These are phyloP conservation scores for Cyanocitta stelleri DNA, from an alignment of 2,113 vertebrate genomes.

Conservation along the genomic window DNA sequence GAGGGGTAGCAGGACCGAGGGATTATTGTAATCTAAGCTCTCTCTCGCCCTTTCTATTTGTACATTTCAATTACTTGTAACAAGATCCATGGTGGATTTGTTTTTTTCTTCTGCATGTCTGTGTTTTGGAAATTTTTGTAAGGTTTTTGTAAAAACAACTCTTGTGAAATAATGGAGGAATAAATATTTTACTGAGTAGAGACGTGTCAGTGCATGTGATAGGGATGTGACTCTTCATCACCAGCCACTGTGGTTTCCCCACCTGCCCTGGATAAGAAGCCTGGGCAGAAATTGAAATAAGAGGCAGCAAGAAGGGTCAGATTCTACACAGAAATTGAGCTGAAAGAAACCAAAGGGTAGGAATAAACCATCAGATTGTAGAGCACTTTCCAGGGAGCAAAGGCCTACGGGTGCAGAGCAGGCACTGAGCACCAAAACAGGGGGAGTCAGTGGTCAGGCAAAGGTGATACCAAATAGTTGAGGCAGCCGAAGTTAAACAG, in stretches of 20 bases:
- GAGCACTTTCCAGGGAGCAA: neutral
- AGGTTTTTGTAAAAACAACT: constrained; percentile 53
- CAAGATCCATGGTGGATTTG: neutral
- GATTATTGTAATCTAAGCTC: constrained; percentile 7
- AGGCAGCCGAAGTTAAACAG: neutral
- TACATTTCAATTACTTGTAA: constrained; percentile 37
- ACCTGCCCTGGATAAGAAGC: neutral
- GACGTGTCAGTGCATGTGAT: neutral
- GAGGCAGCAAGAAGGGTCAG: neutral
- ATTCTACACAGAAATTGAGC: neutral
- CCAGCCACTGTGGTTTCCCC: neutral
- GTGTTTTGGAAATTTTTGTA: constrained; percentile 49
- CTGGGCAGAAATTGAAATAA: neutral
- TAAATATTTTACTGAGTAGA: constrained; percentile 64
- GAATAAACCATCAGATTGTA: neutral
- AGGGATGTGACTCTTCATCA: neutral
- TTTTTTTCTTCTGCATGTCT: constrained; percentile 34
- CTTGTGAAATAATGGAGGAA: constrained; percentile 63
- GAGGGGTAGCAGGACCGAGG: neutral
- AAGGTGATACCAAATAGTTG: neutral
- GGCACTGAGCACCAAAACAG: neutral
- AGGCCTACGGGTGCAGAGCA: neutral
- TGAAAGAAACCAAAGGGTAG: neutral
- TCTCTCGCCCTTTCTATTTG: constrained; percentile 8
- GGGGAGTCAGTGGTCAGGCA: neutral